phyloP scores from a whole-genome alignment of 2,113 vertebrate species.

The Silurus glanis region DNA sequence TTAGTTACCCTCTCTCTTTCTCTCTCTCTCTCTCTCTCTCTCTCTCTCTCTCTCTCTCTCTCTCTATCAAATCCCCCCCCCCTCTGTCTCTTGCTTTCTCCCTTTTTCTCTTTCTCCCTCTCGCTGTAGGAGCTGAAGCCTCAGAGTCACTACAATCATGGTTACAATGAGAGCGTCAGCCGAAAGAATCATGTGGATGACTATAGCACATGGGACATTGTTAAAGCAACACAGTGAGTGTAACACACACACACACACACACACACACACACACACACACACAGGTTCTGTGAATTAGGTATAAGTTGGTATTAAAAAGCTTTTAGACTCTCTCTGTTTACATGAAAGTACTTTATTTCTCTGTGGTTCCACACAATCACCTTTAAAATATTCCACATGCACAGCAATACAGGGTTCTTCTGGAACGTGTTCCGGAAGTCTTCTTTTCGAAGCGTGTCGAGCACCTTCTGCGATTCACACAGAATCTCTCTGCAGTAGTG shows the following conservation, averaged over 20 bases:
- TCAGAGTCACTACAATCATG: slow-evolving; percentile 94
- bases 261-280: neutral
- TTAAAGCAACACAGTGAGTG: slow-evolving; percentile 99
- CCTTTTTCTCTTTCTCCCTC: neutral
- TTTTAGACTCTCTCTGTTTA: no score
- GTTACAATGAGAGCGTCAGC: slow-evolving; percentile 88
- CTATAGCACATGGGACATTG: slow-evolving; percentile 99
- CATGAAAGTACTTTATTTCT: no score
- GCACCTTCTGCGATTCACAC: no score
- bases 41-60: neutral
- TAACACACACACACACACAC: neutral
- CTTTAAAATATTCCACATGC: no score
- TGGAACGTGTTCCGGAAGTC: no score
- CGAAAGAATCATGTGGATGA: slow-evolving; percentile 95
- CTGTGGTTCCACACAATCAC: no score
- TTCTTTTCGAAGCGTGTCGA: no score
- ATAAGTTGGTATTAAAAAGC: no score
- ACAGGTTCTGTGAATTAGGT: neutral
- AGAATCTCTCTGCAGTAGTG: no score
- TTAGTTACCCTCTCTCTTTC: neutral
- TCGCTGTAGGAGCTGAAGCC: slow-evolving; percentile 88
- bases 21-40: neutral
- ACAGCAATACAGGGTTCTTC: no score
- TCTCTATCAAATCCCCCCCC: neutral
- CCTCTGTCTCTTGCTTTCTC: neutral